Conservation (phyloP, 2,113 vertebrate species). For the Scomber scombrus region DNA sequence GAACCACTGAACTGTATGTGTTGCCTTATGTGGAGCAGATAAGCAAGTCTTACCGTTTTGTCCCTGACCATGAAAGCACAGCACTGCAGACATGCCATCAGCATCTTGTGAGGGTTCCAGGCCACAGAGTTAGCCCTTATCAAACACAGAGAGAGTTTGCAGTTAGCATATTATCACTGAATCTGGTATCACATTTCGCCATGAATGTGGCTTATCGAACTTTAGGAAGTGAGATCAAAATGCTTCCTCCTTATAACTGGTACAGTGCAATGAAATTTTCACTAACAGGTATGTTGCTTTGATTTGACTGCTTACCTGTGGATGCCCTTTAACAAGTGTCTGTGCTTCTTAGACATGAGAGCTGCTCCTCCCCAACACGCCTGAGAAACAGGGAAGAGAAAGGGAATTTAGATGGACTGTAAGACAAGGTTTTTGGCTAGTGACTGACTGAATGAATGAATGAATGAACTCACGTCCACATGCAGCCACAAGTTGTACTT, state of each 20-base stretch:
- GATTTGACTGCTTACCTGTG: slow-evolving; percentile 81
- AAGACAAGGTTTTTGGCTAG: background rate
- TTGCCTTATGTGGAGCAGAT: too few relatives aligned
- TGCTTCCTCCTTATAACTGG: too few relatives aligned
- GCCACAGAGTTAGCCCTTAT: slow-evolving; percentile 88
- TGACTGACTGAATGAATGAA: background rate
- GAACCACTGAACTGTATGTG: too few relatives aligned
- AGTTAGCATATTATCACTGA: background rate
- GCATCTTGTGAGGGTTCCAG: slow-evolving; percentile 93
- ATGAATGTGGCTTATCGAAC: too few relatives aligned
- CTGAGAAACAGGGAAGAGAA: slow-evolving; percentile 65
- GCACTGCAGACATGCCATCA: slow-evolving; percentile 90
- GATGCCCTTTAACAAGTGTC: slow-evolving; percentile 85
- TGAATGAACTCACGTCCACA: slow-evolving; percentile 85
- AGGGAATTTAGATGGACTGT: background rate
- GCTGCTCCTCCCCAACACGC: slow-evolving; percentile 91
- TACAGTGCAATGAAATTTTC: background rate
- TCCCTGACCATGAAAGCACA: slow-evolving; percentile 89
- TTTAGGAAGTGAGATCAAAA: too few relatives aligned
- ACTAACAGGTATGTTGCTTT: background rate
- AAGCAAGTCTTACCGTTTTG: slow-evolving; percentile 77
- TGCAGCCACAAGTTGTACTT: slow-evolving; percentile 87
- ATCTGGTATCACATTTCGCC: background rate
- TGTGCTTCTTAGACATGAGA: slow-evolving; percentile 86
- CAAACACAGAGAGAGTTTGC: slow-evolving; percentile 1